phyloP scores from a whole-genome alignment of 2,113 vertebrate genomes.

The Phrynocephalus versicolor region DNA sequence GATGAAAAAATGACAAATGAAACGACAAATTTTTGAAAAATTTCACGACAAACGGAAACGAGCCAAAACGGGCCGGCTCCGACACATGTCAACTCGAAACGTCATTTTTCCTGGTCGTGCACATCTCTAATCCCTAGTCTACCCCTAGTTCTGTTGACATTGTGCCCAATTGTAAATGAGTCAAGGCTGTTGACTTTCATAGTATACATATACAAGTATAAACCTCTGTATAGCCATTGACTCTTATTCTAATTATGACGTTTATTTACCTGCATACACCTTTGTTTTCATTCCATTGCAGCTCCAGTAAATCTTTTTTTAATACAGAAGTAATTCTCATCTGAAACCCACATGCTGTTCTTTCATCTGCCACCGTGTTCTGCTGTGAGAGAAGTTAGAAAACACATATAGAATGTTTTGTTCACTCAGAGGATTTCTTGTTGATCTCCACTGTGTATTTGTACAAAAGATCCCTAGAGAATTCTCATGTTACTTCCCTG shows the following conservation, averaged over 20 bases:
- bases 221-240: too few relatives aligned
- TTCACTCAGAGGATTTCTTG: constrained; percentile 61
- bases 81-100: too few relatives aligned
- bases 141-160: background rate
- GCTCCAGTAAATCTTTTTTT: constrained; percentile 35
- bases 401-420: constrained; percentile 59
- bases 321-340: background rate
- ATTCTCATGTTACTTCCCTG: constrained; percentile 66
- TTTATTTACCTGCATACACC: background rate
- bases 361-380: constrained; percentile 45
- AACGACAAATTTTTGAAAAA: too few relatives aligned
- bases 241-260: background rate
- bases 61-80: too few relatives aligned
- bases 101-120: too few relatives aligned
- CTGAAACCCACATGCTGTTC: constrained; percentile 8
- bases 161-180: background rate
- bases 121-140: background rate
- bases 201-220: background rate
- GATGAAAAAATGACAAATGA: too few relatives aligned
- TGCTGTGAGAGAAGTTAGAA: constrained; percentile 52
- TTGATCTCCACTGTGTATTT: constrained; percentile 69
- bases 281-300: too few relatives aligned
- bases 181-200: background rate
- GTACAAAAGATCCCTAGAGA: constrained; percentile 47
- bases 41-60: too few relatives aligned